A percentile compares a stretch with the other conserved stretches of the same genome.
These are phyloP conservation scores for Conchocele bisecta DNA, from an alignment of 2,888 invertebrate species.

Conservation along the genomic window DNA sequence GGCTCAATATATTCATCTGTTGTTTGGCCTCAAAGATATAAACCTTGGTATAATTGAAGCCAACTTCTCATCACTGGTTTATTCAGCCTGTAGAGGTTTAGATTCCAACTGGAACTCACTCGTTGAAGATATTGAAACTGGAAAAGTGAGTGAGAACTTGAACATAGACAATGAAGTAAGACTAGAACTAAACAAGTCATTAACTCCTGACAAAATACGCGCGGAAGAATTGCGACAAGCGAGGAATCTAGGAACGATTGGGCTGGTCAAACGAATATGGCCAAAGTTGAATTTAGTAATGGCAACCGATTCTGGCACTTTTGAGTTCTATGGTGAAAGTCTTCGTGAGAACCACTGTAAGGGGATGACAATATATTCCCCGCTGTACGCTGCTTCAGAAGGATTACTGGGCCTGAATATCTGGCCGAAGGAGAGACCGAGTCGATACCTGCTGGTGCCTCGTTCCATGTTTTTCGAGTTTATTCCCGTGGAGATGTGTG, in stretches of 20 bases:
- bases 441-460: slow-evolving; percentile 76
- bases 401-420: slow-evolving; percentile 76
- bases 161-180: slow-evolving; percentile 68
- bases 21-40: slow-evolving; percentile 79
- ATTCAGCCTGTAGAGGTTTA: slow-evolving; percentile 73
- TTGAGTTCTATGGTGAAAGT: slow-evolving; percentile 73
- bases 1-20: slow-evolving; percentile 78
- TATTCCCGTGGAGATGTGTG: slow-evolving; percentile 73
- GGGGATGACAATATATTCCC: slow-evolving; percentile 77
- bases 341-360: slow-evolving; percentile 67
- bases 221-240: slow-evolving; percentile 74
- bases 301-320: slow-evolving; percentile 76
- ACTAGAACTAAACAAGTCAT: slow-evolving; percentile 63
- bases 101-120: slow-evolving; percentile 70
- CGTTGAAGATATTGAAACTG: slow-evolving; percentile 75
- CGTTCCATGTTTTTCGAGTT: slow-evolving; percentile 80
- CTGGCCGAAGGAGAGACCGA: slow-evolving; percentile 71
- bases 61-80: slow-evolving; percentile 80
- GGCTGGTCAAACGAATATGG: slow-evolving; percentile 76
- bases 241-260: slow-evolving; percentile 70
- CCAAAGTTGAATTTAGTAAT: slow-evolving; percentile 72
- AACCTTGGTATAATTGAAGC: slow-evolving; percentile 79
- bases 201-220: slow-evolving; percentile 73
- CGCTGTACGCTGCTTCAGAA: slow-evolving; percentile 81
- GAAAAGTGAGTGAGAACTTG: slow-evolving; percentile 67